Evolutionary conservation across 1,140 invertebrate genomes (phyloP), one percentile per base, ranked within the genome.

Genomic region (Triops longicaudatus): DNA sequence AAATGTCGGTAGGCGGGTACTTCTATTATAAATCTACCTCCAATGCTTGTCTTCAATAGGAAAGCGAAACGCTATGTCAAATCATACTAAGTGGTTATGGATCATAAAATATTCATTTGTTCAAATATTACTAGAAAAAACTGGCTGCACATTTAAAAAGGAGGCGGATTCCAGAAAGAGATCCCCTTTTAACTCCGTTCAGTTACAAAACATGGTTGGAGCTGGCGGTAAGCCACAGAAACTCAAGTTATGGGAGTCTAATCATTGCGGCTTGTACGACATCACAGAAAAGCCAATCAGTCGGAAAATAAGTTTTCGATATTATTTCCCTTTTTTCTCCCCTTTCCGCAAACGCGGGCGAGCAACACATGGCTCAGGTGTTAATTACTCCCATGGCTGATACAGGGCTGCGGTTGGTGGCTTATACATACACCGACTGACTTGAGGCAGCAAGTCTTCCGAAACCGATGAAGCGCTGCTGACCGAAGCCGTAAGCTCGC

Each of bases 251-350:
- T 17, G 22, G 50, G 50, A 63, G 17, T 63, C n/a, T 63, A 63
- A 63, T 63, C 22, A 63, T 63, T n/a, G 50, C 50, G 50, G 50
- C 50, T 63, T 63, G 17, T 9, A 63, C 22, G 50, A 63, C 50
- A 17, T 22, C 50, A 22, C 50, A 63, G 17, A 63, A 63, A 63
- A n/a, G 22, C 50, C 50, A 17, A 63, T n/a, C 50, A 63, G 22
- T 63, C 50, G 50, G 50, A 63, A 63, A 63, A 63, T 63, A 63
- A 63, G 50, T 63, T 63, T 63, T 63, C 50, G 17, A 37, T 63
- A n/a, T 63, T 63, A 22, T 63, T 7, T 3, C 14, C 22, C 14
- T 4, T n/a, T 63, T n/a, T 63, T 22, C 50, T 17, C 17, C 50
- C 50, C 50, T 17, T 63, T 63, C 22, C 50, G 50, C 17, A 22